Evolutionary conservation across 2,888 invertebrate genomes (phyloP).

Genomic region (Entomobrya multifasciata): DNA sequence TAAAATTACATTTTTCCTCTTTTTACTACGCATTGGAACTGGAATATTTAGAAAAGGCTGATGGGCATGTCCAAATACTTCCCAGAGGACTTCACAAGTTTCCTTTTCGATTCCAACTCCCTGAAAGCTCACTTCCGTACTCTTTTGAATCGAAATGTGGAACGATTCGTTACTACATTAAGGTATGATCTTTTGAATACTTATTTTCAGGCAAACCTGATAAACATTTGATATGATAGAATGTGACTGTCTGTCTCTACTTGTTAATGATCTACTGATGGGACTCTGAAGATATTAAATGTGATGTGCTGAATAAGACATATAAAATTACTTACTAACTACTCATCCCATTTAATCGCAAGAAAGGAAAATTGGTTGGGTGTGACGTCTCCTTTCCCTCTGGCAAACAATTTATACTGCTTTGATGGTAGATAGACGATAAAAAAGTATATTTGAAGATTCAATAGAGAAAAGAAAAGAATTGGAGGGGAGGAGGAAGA

Average conservation of each 20-base stretch:
- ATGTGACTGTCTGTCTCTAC: background rate
- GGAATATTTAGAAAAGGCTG: conserved; percentile 83
- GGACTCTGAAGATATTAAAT: background rate
- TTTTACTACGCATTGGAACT: background rate
- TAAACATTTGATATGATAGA: background rate
- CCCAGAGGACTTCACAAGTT: conserved; percentile 88
- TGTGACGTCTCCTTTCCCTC: background rate
- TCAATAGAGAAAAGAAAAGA: background rate
- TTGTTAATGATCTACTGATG: background rate
- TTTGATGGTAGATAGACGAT: conserved; percentile 22
- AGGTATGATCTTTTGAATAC: conserved; percentile 81
- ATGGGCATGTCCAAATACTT: conserved; percentile 86
- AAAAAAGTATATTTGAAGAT: background rate
- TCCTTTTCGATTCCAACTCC: conserved; percentile 86
- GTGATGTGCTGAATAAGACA: background rate
- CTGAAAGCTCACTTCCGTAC: conserved; percentile 88
- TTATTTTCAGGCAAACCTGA: background rate
- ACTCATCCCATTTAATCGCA: background rate
- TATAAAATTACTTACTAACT: background rate
- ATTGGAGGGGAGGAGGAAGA: background rate
- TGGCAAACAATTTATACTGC: background rate
- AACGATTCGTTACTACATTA: conserved; percentile 88
- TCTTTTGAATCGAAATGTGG: conserved; percentile 89
- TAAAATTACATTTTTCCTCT: conserved; percentile 42
- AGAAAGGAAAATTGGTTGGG: background rate